Evolutionary conservation across 1,140 invertebrate species (phyloP).

Genomic region (Drosophila jambulina): DNA sequence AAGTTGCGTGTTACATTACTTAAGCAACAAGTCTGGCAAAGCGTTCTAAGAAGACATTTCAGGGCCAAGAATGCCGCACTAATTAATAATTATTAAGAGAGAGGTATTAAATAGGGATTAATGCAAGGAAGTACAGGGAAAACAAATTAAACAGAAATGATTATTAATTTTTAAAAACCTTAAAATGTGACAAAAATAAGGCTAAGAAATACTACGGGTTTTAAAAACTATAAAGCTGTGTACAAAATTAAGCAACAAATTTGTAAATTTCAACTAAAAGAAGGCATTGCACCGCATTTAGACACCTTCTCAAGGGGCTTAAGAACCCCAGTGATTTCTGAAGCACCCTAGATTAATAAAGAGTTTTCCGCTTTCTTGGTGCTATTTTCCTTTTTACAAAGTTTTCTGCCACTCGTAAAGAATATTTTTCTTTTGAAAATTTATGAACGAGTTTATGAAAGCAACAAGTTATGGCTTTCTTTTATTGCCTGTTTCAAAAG

Average conservation of each 20-base stretch:
- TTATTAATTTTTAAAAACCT: background rate
- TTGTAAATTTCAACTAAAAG: no score
- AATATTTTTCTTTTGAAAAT: constrained; percentile 4
- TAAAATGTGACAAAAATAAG: background rate
- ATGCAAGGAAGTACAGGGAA: background rate
- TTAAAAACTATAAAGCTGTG: no score
- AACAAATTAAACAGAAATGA: background rate
- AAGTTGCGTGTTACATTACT: constrained; percentile 15
- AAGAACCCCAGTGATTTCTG: background rate
- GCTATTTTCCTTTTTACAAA: background rate
- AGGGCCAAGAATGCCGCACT: background rate
- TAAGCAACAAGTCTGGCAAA: constrained; percentile 19
- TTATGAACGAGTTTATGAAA: background rate
- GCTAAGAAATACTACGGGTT: background rate
- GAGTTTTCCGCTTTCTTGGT: background rate
- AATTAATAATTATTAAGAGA: constrained; percentile 9
- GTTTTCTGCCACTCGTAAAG: background rate
- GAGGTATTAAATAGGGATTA: background rate
- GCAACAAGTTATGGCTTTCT: constrained; percentile 24
- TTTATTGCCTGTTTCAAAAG: constrained; percentile 11
- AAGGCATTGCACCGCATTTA: no score
- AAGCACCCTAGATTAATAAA: background rate
- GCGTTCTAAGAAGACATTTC: background rate
- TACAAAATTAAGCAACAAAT: no score
- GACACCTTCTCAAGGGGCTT: background rate